Evolutionary conservation across 92 coral and sea anemone genomes (phyloP), one percentile per base, ranked within the genome.

Genomic region (Paragorgia papillata): DNA sequence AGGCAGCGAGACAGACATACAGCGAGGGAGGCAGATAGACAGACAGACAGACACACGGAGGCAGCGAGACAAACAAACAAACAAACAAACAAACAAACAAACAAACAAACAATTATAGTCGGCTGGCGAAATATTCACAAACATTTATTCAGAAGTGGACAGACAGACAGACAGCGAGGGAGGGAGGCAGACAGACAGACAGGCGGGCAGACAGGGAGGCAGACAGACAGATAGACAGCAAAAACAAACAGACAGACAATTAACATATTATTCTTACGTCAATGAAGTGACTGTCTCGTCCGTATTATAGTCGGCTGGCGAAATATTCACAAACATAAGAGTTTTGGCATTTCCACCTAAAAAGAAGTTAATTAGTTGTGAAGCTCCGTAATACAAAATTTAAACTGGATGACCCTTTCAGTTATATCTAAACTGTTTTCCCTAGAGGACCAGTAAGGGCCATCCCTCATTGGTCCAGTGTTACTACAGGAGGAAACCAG

Each of bases 281-380:
- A 95, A 84, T 20, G 99, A 95, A 0, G 99, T 95, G 19, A 95
- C 90, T 4, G 99, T 95, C 59, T 95, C 99, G 74, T 95, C 99
- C 13, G 93, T 84, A 76, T 95, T 95, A 79, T 95, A 95, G 71
- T 95, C 99, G n/a, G 99, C 99, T 0, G 99, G 99, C 0, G 99
- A 95, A 41, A 95, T 91, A 83, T 95, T 95, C 25, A 95, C 99
- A 78, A 95, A 95, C 99, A 95, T 95, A 61, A 95, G 97, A 0
- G 99, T 95, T 74, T 95, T 95, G 35, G 99, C 99, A 70, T 95
- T 95, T 79, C 99, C 99, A 66, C 99, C 97, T 92, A 80, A 10
- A 27, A 33, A 62, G 21, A 0, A 29, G 14, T n/a, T n/a, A n/a
- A n/a, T n/a, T n/a, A 59, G 19, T 13, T 49, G 35, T 27, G 9